Base-by-base conservation (phyloP, 2,888 invertebrate species). In the Conistra vaccinii region DNA sequence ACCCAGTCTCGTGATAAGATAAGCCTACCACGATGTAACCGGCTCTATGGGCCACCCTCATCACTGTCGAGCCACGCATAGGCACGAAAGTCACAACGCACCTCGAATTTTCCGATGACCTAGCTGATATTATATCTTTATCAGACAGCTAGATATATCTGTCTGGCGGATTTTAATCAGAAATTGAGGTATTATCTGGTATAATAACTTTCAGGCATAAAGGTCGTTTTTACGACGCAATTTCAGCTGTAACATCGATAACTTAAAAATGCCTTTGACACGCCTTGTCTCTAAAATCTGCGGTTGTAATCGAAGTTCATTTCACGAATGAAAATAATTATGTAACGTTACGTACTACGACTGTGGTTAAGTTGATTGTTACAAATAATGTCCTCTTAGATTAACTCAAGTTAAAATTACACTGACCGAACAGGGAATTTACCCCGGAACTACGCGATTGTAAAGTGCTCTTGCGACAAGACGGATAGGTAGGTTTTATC, bases 1-100 rank as follows among this genome's bases (percentile, higher is more conserved):
- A 58, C 23, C 32, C 42, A 69, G 57, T 42, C 80, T 83, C 86
- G 82, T 84, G 86, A 85, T 84, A 74, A 86, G 89, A 89, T 89
- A 88, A 86, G 51, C 39, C 23, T 35, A 57, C 17, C 79, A 78
- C 81, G 75, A 42, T 57, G 69, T 29, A 66, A 48, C 55, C 71
- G n/a, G 58, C 65, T 58, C 32, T 61, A 42, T 53, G 48, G 57
- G 61, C 71, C 73, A 75, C 60, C 69, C 72, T 83, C 72, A 79
- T 45, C 78, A 84, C 84, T 84, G 35, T 7, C n/a, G 0, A 26
- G 32, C 32, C 79, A 79, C 84, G 84, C 71, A 29, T 32, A 79
- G 51, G 62, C 61, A 62, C 51, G 61, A 10, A 57, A 48, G 17
- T 62, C 29, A 45, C 45, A 32, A 26, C 60, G 58, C 14, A 61